phyloP scores from a whole-genome alignment of 2,888 invertebrate genomes.

The Copidosoma aretas region DNA sequence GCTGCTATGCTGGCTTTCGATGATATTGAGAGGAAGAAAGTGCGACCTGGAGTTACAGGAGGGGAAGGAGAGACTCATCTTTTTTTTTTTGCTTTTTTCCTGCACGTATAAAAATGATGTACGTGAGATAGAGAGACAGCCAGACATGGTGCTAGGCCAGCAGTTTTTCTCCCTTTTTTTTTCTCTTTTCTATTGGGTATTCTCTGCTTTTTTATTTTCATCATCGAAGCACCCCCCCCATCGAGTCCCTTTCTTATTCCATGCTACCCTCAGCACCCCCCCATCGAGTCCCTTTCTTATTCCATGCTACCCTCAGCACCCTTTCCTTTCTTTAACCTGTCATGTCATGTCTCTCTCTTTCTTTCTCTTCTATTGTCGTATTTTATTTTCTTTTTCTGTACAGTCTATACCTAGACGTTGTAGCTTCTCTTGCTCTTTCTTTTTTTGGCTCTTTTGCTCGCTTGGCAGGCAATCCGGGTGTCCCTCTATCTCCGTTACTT shows the following conservation, averaged over 20 bases:
- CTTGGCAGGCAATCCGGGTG: conserved; percentile 7
- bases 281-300: background rate
- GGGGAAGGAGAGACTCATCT: conserved; percentile 14
- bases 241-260: background rate
- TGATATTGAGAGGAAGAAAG: background rate
- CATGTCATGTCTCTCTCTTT: background rate
- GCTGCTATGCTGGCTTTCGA: too few relatives aligned
- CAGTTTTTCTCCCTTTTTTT: background rate
- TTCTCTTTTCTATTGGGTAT: background rate
- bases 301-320: background rate
- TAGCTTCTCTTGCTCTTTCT: background rate
- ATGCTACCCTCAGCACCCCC: background rate
- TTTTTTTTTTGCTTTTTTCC: background rate
- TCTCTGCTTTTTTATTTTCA: background rate
- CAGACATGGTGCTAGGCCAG: too few relatives aligned
- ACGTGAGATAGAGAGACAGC: too few relatives aligned
- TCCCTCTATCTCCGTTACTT: background rate
- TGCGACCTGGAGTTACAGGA: conserved; percentile 12
- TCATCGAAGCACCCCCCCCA: background rate
- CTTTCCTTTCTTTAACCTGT: background rate
- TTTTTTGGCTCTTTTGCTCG: background rate
- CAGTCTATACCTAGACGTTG: too few relatives aligned
- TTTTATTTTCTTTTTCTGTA: too few relatives aligned
- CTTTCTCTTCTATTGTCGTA: background rate
- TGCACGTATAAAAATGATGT: too few relatives aligned